Evolutionary conservation across 2,888 invertebrate genomes (phyloP).

Genomic region (Mesorhabditis belari): DNA sequence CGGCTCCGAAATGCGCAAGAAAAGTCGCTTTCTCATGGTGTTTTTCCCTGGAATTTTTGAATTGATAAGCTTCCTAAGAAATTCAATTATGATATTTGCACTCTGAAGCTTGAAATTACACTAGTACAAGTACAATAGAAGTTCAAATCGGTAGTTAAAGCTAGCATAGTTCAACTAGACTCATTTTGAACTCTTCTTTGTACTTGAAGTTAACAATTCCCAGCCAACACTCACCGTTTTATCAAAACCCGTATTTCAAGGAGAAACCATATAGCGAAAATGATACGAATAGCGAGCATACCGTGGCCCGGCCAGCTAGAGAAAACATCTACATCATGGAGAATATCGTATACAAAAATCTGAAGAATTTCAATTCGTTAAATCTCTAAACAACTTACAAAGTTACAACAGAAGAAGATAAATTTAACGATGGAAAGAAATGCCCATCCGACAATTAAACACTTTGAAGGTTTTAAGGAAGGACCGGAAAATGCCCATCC

Average conservation of each 20-base stretch:
- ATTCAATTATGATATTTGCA: not conserved
- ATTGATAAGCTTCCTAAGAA: not conserved
- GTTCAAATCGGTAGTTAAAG: not conserved
- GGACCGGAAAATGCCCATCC: slow-evolving; percentile 76
- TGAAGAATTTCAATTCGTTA: slow-evolving; percentile 56
- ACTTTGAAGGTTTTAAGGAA: slow-evolving; percentile 53
- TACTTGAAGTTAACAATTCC: not conserved
- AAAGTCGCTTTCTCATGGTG: slow-evolving; percentile 80
- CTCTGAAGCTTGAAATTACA: not conserved
- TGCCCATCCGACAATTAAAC: slow-evolving; percentile 78
- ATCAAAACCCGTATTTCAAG: slow-evolving; percentile 69
- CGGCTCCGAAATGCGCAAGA: slow-evolving; percentile 89
- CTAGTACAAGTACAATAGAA: not conserved
- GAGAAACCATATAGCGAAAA: slow-evolving; percentile 83
- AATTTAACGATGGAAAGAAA: slow-evolving; percentile 84
- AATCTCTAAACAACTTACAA: slow-evolving; percentile 64
- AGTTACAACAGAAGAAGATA: slow-evolving; percentile 87
- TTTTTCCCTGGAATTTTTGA: slow-evolving; percentile 62
- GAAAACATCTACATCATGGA: slow-evolving; percentile 91
- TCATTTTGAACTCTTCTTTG: not conserved
- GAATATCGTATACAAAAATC: slow-evolving; percentile 83
- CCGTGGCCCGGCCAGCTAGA: slow-evolving; percentile 96
- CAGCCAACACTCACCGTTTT: slow-evolving; percentile 56
- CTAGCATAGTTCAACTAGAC: not conserved
- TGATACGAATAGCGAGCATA: slow-evolving; percentile 75